phyloP scores from a whole-genome alignment of 1,140 invertebrate genomes.

The Zaprionus tsacasi region DNA sequence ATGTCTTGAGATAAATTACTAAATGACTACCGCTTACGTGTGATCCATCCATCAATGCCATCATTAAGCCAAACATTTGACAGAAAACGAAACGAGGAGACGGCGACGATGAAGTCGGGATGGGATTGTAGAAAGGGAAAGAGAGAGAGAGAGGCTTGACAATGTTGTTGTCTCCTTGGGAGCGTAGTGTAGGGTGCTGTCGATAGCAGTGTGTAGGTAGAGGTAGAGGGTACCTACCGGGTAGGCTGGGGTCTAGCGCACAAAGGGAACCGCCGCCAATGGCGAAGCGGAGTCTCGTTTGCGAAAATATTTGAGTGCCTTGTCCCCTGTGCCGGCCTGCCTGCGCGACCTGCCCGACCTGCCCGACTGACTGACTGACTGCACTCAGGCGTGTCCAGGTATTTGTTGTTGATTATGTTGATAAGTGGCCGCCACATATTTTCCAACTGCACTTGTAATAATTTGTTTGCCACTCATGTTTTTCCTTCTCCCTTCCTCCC shows the following conservation, averaged over 20 bases:
- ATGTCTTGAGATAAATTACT: constrained; percentile 78
- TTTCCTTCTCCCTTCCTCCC: constrained; percentile 11
- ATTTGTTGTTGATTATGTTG: constrained; percentile 81
- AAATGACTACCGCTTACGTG: constrained; percentile 81
- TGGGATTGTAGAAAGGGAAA: constrained; percentile 8
- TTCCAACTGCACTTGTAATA: constrained; percentile 79
- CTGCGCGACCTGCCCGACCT: no score
- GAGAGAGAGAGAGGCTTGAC: constrained; percentile 33
- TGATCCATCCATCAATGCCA: constrained; percentile 82
- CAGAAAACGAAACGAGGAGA: constrained; percentile 64
- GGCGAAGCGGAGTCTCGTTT: neutral
- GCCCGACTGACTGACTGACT: neutral
- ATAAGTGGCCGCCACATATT: constrained; percentile 79
- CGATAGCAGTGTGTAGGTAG: no score
- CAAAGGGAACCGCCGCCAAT: constrained; percentile 51
- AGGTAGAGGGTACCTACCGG: no score
- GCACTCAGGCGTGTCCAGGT: constrained; percentile 80
- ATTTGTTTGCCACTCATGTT: constrained; percentile 79
- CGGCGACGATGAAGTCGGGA: constrained; percentile 27
- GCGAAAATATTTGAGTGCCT: constrained; percentile 45
- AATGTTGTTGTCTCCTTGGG: constrained; percentile 47
- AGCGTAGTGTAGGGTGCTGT: constrained; percentile 55
- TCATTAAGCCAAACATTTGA: constrained; percentile 81
- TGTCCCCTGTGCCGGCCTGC: neutral
- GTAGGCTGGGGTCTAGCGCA: constrained; percentile 12